phyloP scores from a whole-genome alignment of 2,113 vertebrate species.

The Oryctolagus cuniculus region mOryCun1.1 NC_091433.1:854501-855000 shows the following conservation, averaged over 20 bases:
- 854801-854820: background rate
- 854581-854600: background rate
- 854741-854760: background rate
- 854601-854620: background rate
- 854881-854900: background rate
- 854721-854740: background rate
- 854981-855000: slow-evolving; percentile 98
- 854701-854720: too few species aligned
- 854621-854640: background rate
- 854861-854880: too few species aligned
- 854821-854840: background rate
- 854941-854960: background rate
- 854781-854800: background rate
- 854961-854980: slow-evolving; percentile 65
- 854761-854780: background rate
- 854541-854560: slow-evolving; percentile 84
- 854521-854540: background rate
- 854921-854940: background rate
- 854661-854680: too few species aligned
- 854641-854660: too few species aligned
- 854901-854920: background rate
- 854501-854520: background rate
- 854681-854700: background rate
- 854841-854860: background rate
- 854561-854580: slow-evolving; percentile 88